Evolutionary conservation across 2,888 invertebrate species (phyloP), one percentile per base, ranked within the genome.

Genomic region (Trileptium ribeirensis): DNA sequence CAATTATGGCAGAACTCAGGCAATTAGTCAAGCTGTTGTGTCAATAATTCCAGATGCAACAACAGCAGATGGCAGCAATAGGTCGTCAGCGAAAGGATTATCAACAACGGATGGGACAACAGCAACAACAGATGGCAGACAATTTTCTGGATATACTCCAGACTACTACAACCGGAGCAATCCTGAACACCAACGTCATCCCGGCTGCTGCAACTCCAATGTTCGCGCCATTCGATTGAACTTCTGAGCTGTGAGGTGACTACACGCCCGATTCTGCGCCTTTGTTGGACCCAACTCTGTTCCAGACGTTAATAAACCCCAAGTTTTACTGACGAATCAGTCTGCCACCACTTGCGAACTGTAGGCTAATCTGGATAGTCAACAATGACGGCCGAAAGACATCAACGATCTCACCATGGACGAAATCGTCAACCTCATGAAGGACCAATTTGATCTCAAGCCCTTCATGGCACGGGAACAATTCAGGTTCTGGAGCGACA

Each of bases 401-500:
- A 70, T 70, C 70, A 70, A 70, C 70, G 70, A 70, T n/a, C 70
- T 70, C 70, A 70, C 70, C 8, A 70, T 70, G 70, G 70, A 70
- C 15, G 70, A 70, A 36, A 70, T 70, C 33, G 70, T 70, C 70
- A 70, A 70, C n/a, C n/a, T 70, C n/a, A 70, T 70, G 70, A 70
- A 70, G 70, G n/a, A 8, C n/a, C 83, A 82, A 37, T 84, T 36
- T 38, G 83, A 82, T 75, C 81, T 67, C 19, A 81, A 82, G 74
- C 83, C 19, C 24, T 84, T 82, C 39, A 34, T 84, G 36, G 82
- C 82, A n/a, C 84, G 39, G 33, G 83, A 82, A 75, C 38, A 82
- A 38, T 82, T 67, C 83, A 36, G 34, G 74, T 82, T 83, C 77
- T 82, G 84, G 83, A 84, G 74, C 39, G 83, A 82, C 29, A 82